Evolutionary conservation across 37 sponge, comb jelly and placozoan genomes (phyloP).

Genomic region (Agelas oroides): DNA sequence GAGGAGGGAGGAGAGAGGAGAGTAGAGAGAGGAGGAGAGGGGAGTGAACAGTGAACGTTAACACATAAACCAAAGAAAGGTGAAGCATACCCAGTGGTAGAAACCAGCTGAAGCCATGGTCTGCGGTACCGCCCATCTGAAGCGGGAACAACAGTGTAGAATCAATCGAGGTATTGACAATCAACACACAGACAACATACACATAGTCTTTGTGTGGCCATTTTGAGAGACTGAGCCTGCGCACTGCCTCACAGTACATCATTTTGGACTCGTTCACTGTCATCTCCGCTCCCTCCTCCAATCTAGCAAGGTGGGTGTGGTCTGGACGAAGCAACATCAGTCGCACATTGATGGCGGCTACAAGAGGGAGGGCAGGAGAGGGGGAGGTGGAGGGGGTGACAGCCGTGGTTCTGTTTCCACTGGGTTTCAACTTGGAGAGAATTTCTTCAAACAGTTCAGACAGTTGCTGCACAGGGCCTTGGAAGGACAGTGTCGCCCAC

Average conservation of each 20-base stretch:
- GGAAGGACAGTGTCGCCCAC: conserved; percentile 33
- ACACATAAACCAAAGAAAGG: neutral
- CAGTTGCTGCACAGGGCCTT: conserved; percentile 24
- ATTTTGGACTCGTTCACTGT: conserved; percentile 16
- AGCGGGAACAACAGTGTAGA: neutral
- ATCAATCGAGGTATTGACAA: no score
- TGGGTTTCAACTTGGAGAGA: neutral
- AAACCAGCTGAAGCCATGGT: conserved; percentile 66
- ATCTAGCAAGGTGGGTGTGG: neutral
- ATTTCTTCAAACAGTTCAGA: conserved; percentile 35
- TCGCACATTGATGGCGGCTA: conserved; percentile 10
- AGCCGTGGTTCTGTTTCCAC: neutral
- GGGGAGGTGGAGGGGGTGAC: neutral
- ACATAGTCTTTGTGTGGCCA: conserved; percentile 85
- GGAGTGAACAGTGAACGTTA: neutral
- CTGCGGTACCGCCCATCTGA: conserved; percentile 64
- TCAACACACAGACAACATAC: conserved; percentile 31
- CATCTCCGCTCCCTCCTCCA: conserved; percentile 27
- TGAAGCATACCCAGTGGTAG: conserved; percentile 32
- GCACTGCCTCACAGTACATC: conserved; percentile 69
- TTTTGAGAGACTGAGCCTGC: conserved; percentile 58
- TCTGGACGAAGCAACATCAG: conserved; percentile 51
- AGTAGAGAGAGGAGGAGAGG: no score
- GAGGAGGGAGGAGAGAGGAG: neutral
- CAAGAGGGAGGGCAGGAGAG: conserved; percentile 26